Evolutionary conservation across 2,797 vertebrate genomes (phyloP).

Genomic region (Acridotheres tristis): DNA sequence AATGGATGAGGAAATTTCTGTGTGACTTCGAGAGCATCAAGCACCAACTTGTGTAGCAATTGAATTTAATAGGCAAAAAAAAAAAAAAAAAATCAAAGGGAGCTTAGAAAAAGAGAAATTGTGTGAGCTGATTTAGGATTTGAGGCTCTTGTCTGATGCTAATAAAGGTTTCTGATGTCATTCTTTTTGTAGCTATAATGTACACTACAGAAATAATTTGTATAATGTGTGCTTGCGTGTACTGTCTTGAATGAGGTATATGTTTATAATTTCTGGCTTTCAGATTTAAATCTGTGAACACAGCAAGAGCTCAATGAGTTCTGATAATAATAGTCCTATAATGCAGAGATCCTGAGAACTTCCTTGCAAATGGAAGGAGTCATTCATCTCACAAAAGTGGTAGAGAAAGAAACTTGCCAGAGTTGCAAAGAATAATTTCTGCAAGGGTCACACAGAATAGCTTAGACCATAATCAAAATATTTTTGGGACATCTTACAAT

Average conservation of each 20-base stretch:
- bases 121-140: background rate
- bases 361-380: constrained; percentile 17
- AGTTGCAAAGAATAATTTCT: constrained; percentile 2
- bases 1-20: background rate
- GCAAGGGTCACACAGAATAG: background rate
- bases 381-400: background rate
- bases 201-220: background rate
- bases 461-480: background rate
- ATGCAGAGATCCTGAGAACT: constrained; percentile 24
- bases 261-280: constrained; percentile 43
- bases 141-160: background rate
- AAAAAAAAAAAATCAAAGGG: background rate
- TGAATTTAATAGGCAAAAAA: background rate
- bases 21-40: background rate
- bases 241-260: constrained; percentile 24
- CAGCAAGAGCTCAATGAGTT: constrained; percentile 8
- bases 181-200: constrained; percentile 5
- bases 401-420: constrained; percentile 7
- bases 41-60: background rate
- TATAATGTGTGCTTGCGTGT: background rate
- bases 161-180: background rate
- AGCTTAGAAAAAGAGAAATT: background rate
- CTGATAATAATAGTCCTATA: constrained; percentile 34
- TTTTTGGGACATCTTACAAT: background rate
- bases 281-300: constrained; percentile 35